Conservation (phyloP, 2,797 vertebrate genomes). For the Perodicticus potto region DNA sequence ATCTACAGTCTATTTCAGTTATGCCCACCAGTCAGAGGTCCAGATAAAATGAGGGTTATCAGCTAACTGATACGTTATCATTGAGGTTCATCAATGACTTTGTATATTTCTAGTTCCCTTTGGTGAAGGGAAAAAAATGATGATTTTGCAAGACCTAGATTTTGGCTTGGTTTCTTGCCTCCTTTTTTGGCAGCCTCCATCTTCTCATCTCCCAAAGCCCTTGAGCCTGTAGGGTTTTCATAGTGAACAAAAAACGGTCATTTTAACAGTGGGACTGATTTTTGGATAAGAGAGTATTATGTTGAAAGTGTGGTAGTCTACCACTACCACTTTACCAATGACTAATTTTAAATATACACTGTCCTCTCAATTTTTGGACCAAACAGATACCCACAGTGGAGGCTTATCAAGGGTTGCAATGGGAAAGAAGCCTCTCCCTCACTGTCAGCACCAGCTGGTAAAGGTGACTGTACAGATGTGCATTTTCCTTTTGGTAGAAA, state of each 20-base stretch:
- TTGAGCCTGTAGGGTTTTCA: slow-evolving; percentile 80
- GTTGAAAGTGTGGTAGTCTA: slow-evolving; percentile 63
- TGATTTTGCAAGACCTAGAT: slow-evolving; percentile 82
- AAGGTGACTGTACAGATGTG: slow-evolving; percentile 89
- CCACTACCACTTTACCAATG: slow-evolving; percentile 68
- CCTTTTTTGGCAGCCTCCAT: slow-evolving; percentile 78
- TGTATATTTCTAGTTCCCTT: slow-evolving; percentile 85
- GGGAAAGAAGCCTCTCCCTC: slow-evolving; percentile 76
- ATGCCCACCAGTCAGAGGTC: slow-evolving; percentile 79
- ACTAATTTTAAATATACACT: slow-evolving; percentile 70
- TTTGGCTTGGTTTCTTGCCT: slow-evolving; percentile 82
- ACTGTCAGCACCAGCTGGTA: slow-evolving; percentile 86
- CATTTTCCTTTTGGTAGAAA: slow-evolving; percentile 88
- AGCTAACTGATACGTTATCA: slow-evolving; percentile 80
- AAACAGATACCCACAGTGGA: slow-evolving; percentile 82
- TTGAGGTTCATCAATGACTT: slow-evolving; percentile 84
- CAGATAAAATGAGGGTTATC: slow-evolving; percentile 82
- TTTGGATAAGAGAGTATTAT: slow-evolving; percentile 63
- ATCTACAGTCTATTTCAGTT: slow-evolving; percentile 72
- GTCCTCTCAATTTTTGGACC: slow-evolving; percentile 86
- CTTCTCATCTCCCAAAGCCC: slow-evolving; percentile 77
- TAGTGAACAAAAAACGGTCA: slow-evolving; percentile 71
- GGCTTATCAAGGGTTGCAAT: slow-evolving; percentile 83
- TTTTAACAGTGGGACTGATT: slow-evolving; percentile 73
- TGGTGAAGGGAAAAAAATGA: slow-evolving; percentile 82